Conservation (phyloP, 1,140 invertebrate genomes). For the Drosophila lacteicornis region DNA sequence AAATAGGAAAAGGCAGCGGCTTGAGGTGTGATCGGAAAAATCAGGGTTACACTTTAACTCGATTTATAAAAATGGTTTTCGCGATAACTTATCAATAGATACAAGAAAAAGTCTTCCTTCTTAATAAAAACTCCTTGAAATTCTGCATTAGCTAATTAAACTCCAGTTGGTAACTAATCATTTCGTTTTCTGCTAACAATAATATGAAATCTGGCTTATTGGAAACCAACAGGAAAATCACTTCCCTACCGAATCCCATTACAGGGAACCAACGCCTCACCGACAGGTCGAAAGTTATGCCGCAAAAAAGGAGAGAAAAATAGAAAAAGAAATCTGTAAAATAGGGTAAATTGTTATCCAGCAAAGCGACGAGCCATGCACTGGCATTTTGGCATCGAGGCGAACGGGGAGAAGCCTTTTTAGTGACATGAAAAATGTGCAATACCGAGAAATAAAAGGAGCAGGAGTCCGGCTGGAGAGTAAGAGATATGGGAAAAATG, state of each 20-base stretch:
- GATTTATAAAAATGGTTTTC: not conserved
- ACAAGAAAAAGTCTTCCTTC: not conserved
- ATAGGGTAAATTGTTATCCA: conserved; percentile 26
- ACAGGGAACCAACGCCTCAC: conserved; percentile 1
- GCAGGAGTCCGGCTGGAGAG: not conserved
- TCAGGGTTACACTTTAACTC: not conserved
- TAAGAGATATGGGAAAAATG: conserved; percentile 25
- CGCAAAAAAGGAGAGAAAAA: conserved; percentile 30
- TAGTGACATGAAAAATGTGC: conserved; percentile 82
- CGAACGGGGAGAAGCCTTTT: conserved; percentile 48
- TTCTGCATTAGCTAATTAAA: not conserved
- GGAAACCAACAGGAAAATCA: not conserved
- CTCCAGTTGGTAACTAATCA: no score
- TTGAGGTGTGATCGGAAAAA: no score
- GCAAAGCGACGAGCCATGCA: conserved; percentile 14
- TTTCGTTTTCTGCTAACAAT: not conserved
- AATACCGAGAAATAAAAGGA: conserved; percentile 36
- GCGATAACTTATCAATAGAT: not conserved
- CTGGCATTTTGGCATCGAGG: conserved; percentile 12
- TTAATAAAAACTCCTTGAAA: not conserved
- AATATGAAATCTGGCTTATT: not conserved
- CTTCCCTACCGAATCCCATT: not conserved
- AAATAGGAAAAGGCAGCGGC: not conserved
- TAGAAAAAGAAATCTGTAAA: conserved; percentile 30
- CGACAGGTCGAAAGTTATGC: conserved; percentile 24